These are phyloP conservation scores for Microplitis deprimator DNA, from an alignment of 2,888 invertebrate genomes.

Conservation along the genomic window DNA sequence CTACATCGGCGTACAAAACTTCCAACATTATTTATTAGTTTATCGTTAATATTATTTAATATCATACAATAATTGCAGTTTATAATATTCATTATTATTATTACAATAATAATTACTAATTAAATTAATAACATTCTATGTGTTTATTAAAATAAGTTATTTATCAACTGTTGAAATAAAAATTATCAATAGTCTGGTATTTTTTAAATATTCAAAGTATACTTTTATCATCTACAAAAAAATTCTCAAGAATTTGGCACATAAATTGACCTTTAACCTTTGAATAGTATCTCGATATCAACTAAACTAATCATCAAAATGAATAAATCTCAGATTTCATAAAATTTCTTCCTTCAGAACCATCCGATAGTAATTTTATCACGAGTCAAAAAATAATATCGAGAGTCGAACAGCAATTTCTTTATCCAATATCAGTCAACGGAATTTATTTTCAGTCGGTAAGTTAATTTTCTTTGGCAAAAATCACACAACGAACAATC, in stretches of 20 bases:
- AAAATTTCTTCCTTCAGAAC: too few species aligned
- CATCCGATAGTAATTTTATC: too few species aligned
- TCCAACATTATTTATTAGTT: slow-evolving; percentile 34
- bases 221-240: too few species aligned
- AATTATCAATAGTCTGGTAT: too few species aligned
- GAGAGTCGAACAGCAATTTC: background rate
- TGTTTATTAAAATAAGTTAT: too few species aligned
- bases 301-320: background rate
- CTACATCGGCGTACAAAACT: slow-evolving; percentile 53
- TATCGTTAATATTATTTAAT: background rate
- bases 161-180: too few species aligned
- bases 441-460: slow-evolving; percentile 19
- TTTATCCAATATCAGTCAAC: slow-evolving; percentile 4
- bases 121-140: background rate
- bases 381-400: background rate
- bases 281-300: too few species aligned
- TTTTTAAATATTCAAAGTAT: too few species aligned
- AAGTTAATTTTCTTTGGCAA: slow-evolving; percentile 16
- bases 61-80: background rate
- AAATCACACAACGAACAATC: background rate
- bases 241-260: slow-evolving; percentile 24
- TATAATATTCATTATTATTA: background rate
- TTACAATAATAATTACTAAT: background rate
- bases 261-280: slow-evolving; percentile 2
- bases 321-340: slow-evolving; percentile 18